Base-by-base conservation (phyloP, 2,888 invertebrate genomes). In the Vesta saturnalis region DNA sequence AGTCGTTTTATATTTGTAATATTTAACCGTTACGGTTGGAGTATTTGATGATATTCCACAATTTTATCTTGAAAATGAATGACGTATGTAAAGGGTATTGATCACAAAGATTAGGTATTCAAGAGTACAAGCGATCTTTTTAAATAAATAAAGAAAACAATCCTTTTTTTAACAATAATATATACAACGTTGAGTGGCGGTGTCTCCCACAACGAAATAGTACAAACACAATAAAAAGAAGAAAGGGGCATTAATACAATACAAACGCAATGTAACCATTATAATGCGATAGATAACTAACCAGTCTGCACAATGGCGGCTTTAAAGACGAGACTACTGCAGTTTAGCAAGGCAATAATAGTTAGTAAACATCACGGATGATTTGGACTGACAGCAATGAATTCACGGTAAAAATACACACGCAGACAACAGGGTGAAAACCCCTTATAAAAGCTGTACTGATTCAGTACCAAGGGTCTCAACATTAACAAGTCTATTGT, bases 281-380 rank as follows among this genome's bases (percentile, higher is more conserved):
- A 75, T 74, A 72, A 73, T 73, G 61, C 63, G 47, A 70, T 64
- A 71, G 74, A 73, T 75, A 73, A 73, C 75, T 72, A 72, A 73
- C 75, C 73, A 71, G 70, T 64, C 62, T 63, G 64, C 49, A 73
- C 70, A 72, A 75, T 73, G 73, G 75, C 74, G 71, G 74, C 74
- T 69, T 75, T 74, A 75, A 75, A 74, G 74, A 76, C 68, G 72
- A 61, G 68, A 70, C 73, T 73, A 76, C 69, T 74, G 71, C 73
- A 75, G 73, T 76, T 75, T 75, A 76, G 75, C 75, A 73, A 75
- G 75, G 72, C 75, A 76, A 76, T 76, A 77, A 76, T 76, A 73
- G 74, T 73, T 70, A 73, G 73, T 71, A 76, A 75, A 77, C 77
- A 77, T 75, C 75, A 74, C 65, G 69, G 69, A 68, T 76, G 75